phyloP scores from a whole-genome alignment of 1,140 invertebrate species.

The Stratiolaelaps scimitus region DNA sequence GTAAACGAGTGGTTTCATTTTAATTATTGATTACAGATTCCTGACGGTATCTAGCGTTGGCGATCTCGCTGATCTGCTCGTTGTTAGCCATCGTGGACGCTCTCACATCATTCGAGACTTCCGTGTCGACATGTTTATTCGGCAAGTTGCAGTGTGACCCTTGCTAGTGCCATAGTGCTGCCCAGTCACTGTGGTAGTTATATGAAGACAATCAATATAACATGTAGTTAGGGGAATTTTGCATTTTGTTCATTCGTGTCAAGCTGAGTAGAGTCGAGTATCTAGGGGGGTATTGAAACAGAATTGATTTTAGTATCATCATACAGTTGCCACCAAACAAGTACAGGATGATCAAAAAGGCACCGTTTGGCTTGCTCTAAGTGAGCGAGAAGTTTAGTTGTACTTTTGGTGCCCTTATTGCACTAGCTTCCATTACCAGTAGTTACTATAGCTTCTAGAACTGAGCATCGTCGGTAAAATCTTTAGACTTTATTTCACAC shows the following conservation, averaged over 20 bases:
- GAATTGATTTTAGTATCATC: background rate
- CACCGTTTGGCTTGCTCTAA: too few relatives aligned
- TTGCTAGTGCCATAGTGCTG: background rate
- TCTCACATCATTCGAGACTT: background rate
- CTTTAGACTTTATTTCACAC: too few relatives aligned
- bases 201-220: background rate
- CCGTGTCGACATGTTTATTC: slow-evolving; percentile 5
- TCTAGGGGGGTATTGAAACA: background rate
- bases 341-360: too few relatives aligned
- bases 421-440: too few relatives aligned
- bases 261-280: background rate
- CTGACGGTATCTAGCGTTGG: background rate
- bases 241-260: background rate
- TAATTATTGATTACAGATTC: background rate
- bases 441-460: too few relatives aligned
- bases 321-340: background rate
- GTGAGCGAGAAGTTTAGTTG: too few relatives aligned
- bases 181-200: background rate
- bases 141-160: background rate
- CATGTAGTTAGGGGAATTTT: background rate
- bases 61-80: background rate
- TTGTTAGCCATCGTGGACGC: background rate
- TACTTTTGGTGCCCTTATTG: too few relatives aligned
- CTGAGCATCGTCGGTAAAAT: too few relatives aligned
- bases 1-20: background rate